Base-by-base conservation (phyloP, 2,113 vertebrate genomes). In the Xenotilapia flavipinnis region DNA sequence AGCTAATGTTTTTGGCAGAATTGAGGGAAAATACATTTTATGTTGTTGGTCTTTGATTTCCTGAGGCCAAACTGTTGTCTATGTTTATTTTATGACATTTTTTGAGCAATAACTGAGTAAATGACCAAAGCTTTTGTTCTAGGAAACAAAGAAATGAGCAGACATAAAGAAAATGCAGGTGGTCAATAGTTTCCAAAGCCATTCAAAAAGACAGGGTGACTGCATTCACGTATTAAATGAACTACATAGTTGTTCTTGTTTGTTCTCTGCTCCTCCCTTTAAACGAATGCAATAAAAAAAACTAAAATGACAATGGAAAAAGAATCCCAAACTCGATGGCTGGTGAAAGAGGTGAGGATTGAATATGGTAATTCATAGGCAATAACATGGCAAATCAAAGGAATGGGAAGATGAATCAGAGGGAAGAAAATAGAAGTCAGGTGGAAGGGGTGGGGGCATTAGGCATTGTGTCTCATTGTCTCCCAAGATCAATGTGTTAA, bases 401-500 rank as follows among this genome's bases (percentile, higher is more conserved):
- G 28, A 92, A 89, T 81, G 84, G 60, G 62, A 55, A 84, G 89
- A 89, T 94, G 87, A 93, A 92, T 93, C 92, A 94, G 42, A 80
- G 82, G 28, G 80, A 88, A 79, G 81, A 87, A 92, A 92, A 89
- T 54, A 92, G 73, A 86, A 86, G 81, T 86, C 80, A 90, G 86
- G 92, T 90, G 79, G 62, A 51, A 58, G 68, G 75, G 73, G 38
- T 70, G 65, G 56, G n/a, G 40, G 83, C 58, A 82, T 58, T 49
- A 90, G 81, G 82, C 83, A 89, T 92, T 93, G 92, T 77, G 81
- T 95, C 90, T 93, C 88, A 81, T 89, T 92, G 89, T 94, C 88
- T 94, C 86, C 83, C 80, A 92, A 89, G 94, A 96, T 97, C 96
- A 96, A 96, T 96, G 93, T 91, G 94, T 89, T 97, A 97, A 97